Percentiles rank a stretch among this genome's conserved stretches.
These are phyloP conservation scores for Muscicapa comitata DNA, from an alignment of 2,797 vertebrate genomes.

Conservation along the genomic window DNA sequence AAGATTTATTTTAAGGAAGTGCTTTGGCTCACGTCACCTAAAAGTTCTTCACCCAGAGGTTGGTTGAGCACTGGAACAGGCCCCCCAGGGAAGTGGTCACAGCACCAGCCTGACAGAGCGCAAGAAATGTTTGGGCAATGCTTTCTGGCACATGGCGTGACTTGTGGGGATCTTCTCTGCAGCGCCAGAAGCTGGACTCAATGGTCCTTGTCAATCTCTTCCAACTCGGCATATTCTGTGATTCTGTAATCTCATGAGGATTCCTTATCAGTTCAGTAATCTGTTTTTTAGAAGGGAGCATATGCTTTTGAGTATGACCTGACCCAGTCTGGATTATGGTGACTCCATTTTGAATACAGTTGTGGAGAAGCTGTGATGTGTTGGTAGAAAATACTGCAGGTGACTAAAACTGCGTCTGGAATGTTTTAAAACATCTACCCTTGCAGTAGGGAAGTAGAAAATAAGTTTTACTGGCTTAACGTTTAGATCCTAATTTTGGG, in stretches of 20 bases:
- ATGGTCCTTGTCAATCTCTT: accelerated
- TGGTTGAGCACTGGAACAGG: background rate
- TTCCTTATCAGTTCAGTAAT: background rate
- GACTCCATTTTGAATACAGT: background rate
- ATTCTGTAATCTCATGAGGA: background rate
- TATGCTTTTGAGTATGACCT: background rate
- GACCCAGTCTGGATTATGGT: background rate
- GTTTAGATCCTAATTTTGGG: background rate
- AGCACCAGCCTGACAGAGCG: background rate
- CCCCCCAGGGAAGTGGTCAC: accelerated
- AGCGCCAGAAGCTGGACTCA: accelerated
- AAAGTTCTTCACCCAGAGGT: background rate
- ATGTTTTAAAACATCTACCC: background rate
- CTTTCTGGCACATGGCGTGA: background rate
- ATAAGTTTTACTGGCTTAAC: background rate
- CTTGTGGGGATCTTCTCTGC: background rate
- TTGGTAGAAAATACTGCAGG: background rate
- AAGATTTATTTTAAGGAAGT: background rate
- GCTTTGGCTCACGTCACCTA: background rate
- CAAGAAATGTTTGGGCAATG: background rate
- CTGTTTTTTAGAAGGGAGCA: background rate
- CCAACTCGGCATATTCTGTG: background rate
- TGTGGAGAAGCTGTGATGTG: background rate
- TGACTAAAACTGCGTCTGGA: background rate
- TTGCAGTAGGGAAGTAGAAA: background rate